These are phyloP conservation scores for Coilia nasus DNA, from an alignment of 2,797 vertebrate genomes.

Conservation along the genomic window DNA sequence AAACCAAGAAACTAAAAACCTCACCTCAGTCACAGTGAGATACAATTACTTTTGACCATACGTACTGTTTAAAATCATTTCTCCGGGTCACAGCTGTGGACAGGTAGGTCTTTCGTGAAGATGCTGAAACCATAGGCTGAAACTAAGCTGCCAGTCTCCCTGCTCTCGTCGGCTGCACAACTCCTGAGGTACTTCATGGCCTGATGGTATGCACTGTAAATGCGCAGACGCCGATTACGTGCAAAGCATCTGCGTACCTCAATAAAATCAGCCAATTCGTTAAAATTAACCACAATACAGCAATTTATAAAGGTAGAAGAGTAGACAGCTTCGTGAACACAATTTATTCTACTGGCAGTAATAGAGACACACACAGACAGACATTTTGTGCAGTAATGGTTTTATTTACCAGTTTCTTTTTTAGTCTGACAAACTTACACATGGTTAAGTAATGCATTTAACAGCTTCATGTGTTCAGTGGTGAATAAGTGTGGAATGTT, in stretches of 20 bases:
- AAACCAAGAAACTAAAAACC: background rate
- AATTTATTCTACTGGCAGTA: no score
- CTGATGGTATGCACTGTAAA: background rate
- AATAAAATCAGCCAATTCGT: no score
- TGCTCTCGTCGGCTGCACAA: background rate
- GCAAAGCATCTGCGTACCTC: no score
- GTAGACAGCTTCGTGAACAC: no score
- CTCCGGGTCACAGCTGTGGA: background rate
- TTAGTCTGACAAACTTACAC: background rate
- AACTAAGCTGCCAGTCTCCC: background rate
- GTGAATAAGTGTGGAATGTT: background rate
- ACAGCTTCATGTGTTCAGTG: background rate
- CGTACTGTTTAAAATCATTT: slow-evolving; percentile 9
- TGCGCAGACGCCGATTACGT: background rate
- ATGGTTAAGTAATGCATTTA: background rate
- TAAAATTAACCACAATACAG: no score
- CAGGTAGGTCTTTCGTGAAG: background rate
- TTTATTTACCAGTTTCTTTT: slow-evolving; percentile 1
- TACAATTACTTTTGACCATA: background rate
- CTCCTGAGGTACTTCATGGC: background rate
- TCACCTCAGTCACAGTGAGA: background rate
- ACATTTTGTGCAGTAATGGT: background rate
- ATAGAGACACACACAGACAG: background rate
- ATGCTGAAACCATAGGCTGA: background rate
- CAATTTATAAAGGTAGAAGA: no score